Percentiles rank a stretch among this genome's conserved stretches.
phyloP scores from a whole-genome alignment of 2,113 vertebrate genomes.

The Capra hircus region DNA sequence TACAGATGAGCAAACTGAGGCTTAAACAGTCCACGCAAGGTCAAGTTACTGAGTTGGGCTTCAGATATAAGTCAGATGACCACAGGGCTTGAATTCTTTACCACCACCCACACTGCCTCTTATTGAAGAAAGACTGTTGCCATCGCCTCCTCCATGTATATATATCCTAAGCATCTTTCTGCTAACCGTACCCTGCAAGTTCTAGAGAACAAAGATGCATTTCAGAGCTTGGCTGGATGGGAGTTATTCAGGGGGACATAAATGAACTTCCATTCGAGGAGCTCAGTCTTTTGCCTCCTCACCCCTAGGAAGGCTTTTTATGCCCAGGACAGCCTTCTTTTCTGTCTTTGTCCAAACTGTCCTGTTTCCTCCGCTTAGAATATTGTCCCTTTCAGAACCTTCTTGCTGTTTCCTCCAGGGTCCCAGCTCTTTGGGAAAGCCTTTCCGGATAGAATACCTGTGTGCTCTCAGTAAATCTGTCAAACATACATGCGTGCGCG shows the following conservation, averaged over 20 bases:
- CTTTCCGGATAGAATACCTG: neutral
- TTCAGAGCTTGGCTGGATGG: neutral
- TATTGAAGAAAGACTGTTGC: neutral
- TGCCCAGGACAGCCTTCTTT: neutral
- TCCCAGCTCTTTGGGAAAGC: neutral
- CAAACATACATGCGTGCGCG: neutral
- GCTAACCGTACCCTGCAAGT: neutral
- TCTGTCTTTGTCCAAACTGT: neutral
- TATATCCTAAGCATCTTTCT: neutral
- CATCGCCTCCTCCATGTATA: neutral
- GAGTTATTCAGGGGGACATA: neutral
- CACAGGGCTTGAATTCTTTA: neutral
- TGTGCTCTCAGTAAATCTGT: neutral
- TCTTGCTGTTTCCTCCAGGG: neutral
- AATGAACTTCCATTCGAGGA: neutral
- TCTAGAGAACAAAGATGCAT: neutral
- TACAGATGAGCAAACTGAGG: neutral
- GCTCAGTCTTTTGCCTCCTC: neutral
- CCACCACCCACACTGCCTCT: neutral
- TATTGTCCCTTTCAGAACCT: neutral
- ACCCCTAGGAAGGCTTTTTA: accelerated
- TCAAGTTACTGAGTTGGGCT: neutral
- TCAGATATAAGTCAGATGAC: neutral
- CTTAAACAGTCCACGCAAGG: neutral
- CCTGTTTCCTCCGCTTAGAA: neutral